Evolutionary conservation across 2,797 vertebrate genomes (phyloP).

Genomic region (Gobionotothen gibberifrons): DNA sequence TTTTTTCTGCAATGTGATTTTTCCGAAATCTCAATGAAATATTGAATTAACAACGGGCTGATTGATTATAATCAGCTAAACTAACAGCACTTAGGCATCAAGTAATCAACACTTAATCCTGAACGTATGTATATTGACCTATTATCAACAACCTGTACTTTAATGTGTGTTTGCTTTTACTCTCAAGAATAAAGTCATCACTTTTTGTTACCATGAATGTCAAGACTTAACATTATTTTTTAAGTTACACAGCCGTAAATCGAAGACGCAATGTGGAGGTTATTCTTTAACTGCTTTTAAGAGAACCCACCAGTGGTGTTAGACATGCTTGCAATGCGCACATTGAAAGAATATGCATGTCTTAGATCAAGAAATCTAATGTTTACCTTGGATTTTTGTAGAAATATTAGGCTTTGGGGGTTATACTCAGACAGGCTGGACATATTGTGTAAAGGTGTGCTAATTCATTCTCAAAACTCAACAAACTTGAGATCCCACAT

Average conservation of each 20-base stretch:
- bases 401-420: not conserved
- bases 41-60: slow-evolving; percentile 38
- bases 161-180: slow-evolving; percentile 82
- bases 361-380: not conserved
- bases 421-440: not conserved
- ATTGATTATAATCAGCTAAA: slow-evolving; percentile 57
- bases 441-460: not conserved
- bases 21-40: slow-evolving; percentile 31
- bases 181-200: slow-evolving; percentile 86
- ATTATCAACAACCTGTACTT: slow-evolving; percentile 80
- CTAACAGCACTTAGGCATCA: slow-evolving; percentile 66
- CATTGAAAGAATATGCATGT: not conserved
- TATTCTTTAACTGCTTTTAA: slow-evolving; percentile 16
- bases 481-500: not conserved
- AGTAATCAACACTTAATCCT: slow-evolving; percentile 73
- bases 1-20: slow-evolving; percentile 34
- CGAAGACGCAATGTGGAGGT: slow-evolving; percentile 12
- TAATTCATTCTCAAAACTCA: not conserved
- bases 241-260: slow-evolving; percentile 35
- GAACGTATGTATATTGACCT: slow-evolving; percentile 80
- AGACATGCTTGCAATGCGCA: not conserved
- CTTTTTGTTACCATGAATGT: slow-evolving; percentile 84
- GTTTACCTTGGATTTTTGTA: not conserved
- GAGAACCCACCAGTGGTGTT: not conserved
- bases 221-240: slow-evolving; percentile 80